Evolutionary conservation across 2,113 vertebrate genomes (phyloP).

Genomic region (Mystacornis crossleyi): DNA sequence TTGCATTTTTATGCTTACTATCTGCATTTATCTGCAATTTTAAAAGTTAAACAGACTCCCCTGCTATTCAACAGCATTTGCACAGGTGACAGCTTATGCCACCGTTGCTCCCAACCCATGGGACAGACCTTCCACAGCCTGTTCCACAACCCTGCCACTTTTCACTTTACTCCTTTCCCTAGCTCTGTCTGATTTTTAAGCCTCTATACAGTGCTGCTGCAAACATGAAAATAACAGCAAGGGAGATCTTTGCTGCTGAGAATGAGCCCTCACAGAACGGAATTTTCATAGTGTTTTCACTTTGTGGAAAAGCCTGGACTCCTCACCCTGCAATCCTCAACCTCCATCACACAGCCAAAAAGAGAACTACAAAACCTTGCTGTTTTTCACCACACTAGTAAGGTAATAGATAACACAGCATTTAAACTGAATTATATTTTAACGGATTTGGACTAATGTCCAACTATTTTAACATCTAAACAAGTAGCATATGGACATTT

Average conservation of each 20-base stretch:
- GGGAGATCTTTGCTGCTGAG: background rate
- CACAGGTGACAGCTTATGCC: background rate
- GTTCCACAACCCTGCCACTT: background rate
- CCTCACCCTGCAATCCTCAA: background rate
- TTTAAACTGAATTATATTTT: background rate
- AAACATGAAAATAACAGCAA: background rate
- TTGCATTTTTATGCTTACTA: background rate
- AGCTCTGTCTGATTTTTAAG: background rate
- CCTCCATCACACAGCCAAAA: background rate
- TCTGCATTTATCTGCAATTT: background rate
- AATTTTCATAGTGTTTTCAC: background rate
- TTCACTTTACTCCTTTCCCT: background rate
- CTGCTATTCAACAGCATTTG: background rate
- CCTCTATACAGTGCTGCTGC: background rate
- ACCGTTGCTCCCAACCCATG: fast-evolving
- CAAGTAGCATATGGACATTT: background rate
- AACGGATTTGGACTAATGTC: background rate
- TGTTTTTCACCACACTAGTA: background rate
- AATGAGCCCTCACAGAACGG: background rate
- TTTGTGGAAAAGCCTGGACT: background rate
- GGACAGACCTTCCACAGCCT: background rate
- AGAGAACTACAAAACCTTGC: background rate
- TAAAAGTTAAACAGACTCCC: background rate
- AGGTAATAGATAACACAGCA: background rate
- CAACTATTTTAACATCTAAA: background rate